phyloP scores from a whole-genome alignment of 1,140 invertebrate genomes.

The Pogonomyrmex barbatus region DNA sequence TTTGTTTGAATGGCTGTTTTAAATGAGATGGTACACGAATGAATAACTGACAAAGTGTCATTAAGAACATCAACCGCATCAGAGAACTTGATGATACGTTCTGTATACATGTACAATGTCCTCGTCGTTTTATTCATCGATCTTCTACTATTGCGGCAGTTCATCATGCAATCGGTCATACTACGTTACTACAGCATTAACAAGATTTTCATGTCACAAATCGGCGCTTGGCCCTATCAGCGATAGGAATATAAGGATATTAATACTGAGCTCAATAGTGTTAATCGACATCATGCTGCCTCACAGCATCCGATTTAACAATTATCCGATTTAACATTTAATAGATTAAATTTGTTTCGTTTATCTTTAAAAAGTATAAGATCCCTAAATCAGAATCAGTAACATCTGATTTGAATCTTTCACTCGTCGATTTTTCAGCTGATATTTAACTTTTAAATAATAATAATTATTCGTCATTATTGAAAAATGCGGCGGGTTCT shows the following conservation, averaged over 20 bases:
- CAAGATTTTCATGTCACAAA: conserved; percentile 6
- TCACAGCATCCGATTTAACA: background rate
- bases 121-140: background rate
- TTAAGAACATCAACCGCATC: background rate
- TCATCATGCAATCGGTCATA: background rate
- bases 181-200: background rate
- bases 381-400: background rate
- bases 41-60: background rate
- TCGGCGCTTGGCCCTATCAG: conserved; percentile 17
- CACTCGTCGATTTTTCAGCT: background rate
- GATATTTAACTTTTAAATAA: background rate
- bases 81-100: background rate
- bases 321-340: background rate
- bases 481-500: background rate
- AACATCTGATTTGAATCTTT: background rate
- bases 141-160: background rate
- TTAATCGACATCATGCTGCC: background rate
- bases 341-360: background rate
- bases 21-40: background rate
- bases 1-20: background rate
- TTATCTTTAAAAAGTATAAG: background rate
- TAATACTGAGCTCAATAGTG: background rate
- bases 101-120: background rate
- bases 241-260: background rate
- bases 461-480: background rate